Evolutionary conservation across 1,140 invertebrate genomes (phyloP), one percentile per base, ranked within the genome.

Genomic region (Protaetia brevitarsis): DNA sequence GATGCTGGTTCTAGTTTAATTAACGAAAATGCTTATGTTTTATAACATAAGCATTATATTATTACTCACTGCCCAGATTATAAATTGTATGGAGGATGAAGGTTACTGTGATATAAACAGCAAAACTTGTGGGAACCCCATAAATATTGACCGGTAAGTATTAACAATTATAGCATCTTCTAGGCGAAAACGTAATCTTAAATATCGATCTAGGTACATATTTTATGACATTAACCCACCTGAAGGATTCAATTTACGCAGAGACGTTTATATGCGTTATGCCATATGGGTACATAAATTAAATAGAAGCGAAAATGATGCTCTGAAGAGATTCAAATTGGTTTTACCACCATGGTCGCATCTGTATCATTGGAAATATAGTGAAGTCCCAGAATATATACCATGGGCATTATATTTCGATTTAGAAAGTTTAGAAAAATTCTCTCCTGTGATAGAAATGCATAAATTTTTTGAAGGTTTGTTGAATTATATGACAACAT

Each of bases 231-330:
- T 98, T 0, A 98, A 98, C 81, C 88, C 87, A 16, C 88, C 91
- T 1, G 96, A 99, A 85, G 97, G 97, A 0, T 99, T 99, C 76
- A 99, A 99, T 83, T 82, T 99, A 65, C 82, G 96, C 58, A 82
- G 96, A 67, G 97, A 99, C 84, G 96, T 99, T 7, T 98, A 96
- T 72, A 88, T 98, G 80, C 83, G 97, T 73, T 83, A 97, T 71
- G 94, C 96, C 10, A 88, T 91, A 60, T 87, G 97, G 71, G 82
- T 93, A 0, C 82, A 84, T 73, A 83, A 85, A 66, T 80, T 93
- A 67, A 82, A 82, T 74, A 82, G 66, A 67, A 73, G 66, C 69
- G 73, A 81, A 77, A 81, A 82, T 71, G 23, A 60, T 16, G 72
- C 69, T 79, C 68, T 77, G 30, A 80, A 78, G 68, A 70, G 80